Percentiles rank a stretch among this genome's conserved stretches.
Evolutionary conservation across 2,888 invertebrate genomes (phyloP).

Genomic region (Mayetiola destructor): DNA sequence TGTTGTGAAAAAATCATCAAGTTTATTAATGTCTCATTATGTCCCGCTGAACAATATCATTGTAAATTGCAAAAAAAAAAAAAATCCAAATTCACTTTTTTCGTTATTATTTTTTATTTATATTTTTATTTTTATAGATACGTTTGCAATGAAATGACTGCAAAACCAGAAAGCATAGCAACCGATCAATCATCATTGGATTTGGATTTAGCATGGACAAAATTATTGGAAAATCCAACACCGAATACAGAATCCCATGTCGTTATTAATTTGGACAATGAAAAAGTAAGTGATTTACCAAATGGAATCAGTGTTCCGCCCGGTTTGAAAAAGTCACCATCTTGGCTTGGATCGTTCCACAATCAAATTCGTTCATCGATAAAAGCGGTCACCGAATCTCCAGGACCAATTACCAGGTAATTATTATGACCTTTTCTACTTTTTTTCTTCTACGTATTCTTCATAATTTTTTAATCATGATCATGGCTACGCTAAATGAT

Average conservation of each 20-base stretch:
- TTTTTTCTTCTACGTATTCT: too few relatives aligned
- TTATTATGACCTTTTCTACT: conserved; percentile 17
- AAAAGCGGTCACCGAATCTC: conserved; percentile 35
- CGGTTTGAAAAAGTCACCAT: conserved; percentile 21
- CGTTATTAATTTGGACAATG: conserved; percentile 24
- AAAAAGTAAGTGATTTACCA: not conserved
- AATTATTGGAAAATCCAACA: conserved; percentile 27
- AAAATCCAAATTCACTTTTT: too few relatives aligned
- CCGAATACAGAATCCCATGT: conserved; percentile 24
- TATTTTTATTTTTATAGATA: too few relatives aligned
- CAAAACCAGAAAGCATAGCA: conserved; percentile 3
- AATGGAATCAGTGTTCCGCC: not conserved
- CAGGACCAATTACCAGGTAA: conserved; percentile 34
- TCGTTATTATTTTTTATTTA: too few relatives aligned
- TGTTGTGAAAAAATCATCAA: too few relatives aligned
- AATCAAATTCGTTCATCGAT: conserved; percentile 33
- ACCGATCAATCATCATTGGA: conserved; percentile 8
- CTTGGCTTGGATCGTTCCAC: conserved; percentile 33
- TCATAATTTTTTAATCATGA: too few relatives aligned
- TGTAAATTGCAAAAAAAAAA: too few relatives aligned
- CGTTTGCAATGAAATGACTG: conserved; percentile 6
- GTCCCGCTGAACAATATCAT: too few relatives aligned
- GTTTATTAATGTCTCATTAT: too few relatives aligned
- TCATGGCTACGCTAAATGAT: too few relatives aligned
- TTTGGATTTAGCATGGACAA: conserved; percentile 32